Evolutionary conservation across 2,113 vertebrate species (phyloP), one percentile per base, ranked within the genome.

Genomic region (Cervus canadensis): DNA sequence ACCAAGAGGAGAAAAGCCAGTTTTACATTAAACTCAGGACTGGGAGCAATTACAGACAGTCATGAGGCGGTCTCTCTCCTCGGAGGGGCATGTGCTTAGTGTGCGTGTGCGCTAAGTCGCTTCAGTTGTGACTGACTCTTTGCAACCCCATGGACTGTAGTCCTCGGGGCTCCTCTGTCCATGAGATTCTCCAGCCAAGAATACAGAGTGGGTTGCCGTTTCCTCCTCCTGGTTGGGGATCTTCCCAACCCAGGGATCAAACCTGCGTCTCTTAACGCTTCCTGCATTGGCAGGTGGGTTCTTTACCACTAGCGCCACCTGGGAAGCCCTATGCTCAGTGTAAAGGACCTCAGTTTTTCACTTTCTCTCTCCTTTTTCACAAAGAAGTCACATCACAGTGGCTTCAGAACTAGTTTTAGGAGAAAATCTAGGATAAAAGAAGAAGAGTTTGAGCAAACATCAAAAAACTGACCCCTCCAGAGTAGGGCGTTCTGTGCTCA

Each of bases 331-430:
- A 15, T 19, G 13, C 64, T 36, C 19, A 48, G 56, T 81, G 33
- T 19, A n/a, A 76, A 40, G 28, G 87, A 84, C 50, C 45, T 60
- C 28, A 76, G 5, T 8, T 33, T 90, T 48, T 83, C 90, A 36
- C 45, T 91, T 67, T 48, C 2, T 85, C 45, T 57, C 21, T 83
- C 28, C 5, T 87, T 91, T 94, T 81, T 62, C 56, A 86, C 88
- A 92, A 89, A 87, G 36, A 67, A 79, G 52, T 88, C 36, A 85
- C 36, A 7, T 67, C 57, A 30, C 28, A 79, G 62, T 43, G 54
- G 50, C 89, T 95, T 74, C 28, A 79, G 86, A 62, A 87, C 30
- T n/a, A 82, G n/a, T 87, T 92, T 90, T 56, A 30, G 26, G 30
- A 78, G 78, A 82, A 54, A 78, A 40, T 23, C 56, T 0, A 33